phyloP scores from a whole-genome alignment of 2,113 vertebrate species.

The Psittacara wagleri region DNA sequence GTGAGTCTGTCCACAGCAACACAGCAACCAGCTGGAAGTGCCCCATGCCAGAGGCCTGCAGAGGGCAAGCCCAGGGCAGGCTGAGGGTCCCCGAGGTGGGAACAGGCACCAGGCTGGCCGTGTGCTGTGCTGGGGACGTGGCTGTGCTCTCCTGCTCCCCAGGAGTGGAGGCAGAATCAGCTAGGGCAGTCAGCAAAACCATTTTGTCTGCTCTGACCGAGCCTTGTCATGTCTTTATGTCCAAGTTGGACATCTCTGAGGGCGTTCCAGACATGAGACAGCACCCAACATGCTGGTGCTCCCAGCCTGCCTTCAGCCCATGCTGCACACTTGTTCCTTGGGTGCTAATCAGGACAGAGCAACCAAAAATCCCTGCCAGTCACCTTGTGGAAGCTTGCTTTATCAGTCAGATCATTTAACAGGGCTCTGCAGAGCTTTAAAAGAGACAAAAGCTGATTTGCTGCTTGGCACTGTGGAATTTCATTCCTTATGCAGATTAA shows the following conservation, averaged over 20 bases:
- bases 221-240: neutral
- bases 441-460: neutral
- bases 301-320: neutral
- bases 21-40: neutral
- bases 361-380: constrained; percentile 6
- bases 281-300: accelerated
- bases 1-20: neutral
- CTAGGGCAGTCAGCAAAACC: neutral
- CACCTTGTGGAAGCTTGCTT: neutral
- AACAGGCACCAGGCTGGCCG: neutral
- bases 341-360: neutral
- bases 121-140: accelerated
- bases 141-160: neutral
- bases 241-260: neutral
- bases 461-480: neutral
- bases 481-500: neutral
- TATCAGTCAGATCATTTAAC: neutral
- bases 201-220: neutral
- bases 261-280: neutral
- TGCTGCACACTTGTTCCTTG: neutral
- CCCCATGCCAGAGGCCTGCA: neutral
- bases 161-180: neutral
- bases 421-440: neutral
- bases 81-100: neutral
- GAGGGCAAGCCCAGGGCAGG: neutral